phyloP scores from a whole-genome alignment of 2,113 vertebrate species.

The Cyanoramphus novaezelandiae region DNA sequence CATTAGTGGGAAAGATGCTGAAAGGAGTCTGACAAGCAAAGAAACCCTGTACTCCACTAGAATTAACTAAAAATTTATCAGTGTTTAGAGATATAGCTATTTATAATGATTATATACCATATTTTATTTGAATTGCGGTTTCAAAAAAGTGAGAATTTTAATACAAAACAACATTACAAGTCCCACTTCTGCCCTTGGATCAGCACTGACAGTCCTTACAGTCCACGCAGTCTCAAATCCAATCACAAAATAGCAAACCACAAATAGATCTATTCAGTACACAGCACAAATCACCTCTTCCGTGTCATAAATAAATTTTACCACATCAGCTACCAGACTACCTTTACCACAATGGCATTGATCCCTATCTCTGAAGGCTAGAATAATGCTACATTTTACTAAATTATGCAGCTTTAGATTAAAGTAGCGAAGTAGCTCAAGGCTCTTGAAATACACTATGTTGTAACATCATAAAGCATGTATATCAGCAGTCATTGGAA shows the following conservation, averaged over 20 bases:
- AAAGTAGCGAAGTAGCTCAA: neutral
- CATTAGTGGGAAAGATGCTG: neutral
- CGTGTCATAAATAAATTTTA: neutral
- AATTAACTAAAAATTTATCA: neutral
- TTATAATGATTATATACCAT: neutral
- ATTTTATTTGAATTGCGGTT: neutral
- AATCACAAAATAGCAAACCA: neutral
- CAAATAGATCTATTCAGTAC: neutral
- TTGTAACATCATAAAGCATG: rapidly evolving
- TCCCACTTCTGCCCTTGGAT: neutral
- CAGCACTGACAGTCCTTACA: neutral
- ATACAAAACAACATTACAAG: neutral
- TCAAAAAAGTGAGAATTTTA: neutral
- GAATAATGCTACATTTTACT: neutral
- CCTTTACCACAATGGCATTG: neutral
- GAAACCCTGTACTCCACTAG: rapidly evolving
- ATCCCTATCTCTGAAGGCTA: neutral
- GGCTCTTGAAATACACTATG: neutral
- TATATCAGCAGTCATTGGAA: neutral
- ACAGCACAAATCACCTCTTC: neutral
- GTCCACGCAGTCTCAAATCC: neutral
- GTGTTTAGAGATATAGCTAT: neutral
- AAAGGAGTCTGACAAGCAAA: neutral
- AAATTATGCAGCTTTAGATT: neutral
- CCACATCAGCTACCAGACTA: neutral